A percentile compares a stretch with the other conserved stretches of the same genome.
Conservation (phyloP, 2,797 vertebrate genomes). For the Sciurus vulgaris region DNA sequence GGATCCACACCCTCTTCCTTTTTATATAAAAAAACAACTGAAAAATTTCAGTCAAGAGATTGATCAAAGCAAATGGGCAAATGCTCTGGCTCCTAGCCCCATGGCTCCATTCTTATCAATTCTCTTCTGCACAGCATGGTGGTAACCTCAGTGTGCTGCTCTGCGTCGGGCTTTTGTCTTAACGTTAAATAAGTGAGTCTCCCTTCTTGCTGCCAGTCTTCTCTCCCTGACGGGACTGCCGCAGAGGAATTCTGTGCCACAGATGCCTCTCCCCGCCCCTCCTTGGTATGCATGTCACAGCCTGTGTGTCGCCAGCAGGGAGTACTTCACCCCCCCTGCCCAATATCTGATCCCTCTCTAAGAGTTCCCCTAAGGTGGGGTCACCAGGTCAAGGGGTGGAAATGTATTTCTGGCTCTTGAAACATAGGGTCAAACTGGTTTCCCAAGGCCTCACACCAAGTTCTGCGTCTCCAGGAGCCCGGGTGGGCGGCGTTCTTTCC, state of each 20-base stretch:
- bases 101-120: accelerated
- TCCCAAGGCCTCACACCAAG: slow-evolving; percentile 84
- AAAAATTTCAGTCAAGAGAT: slow-evolving; percentile 19
- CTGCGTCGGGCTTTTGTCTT: background rate
- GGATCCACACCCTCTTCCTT: background rate
- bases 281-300: background rate
- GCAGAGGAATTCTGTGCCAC: background rate
- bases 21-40: slow-evolving; percentile 49
- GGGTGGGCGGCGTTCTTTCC: slow-evolving; percentile 78
- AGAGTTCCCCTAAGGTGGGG: slow-evolving; percentile 61
- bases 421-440: slow-evolving; percentile 77
- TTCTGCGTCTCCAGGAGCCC: slow-evolving; percentile 83
- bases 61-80: background rate
- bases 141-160: background rate
- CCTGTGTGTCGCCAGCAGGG: background rate
- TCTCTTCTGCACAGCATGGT: background rate
- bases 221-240: background rate
- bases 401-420: slow-evolving; percentile 78
- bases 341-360: slow-evolving; percentile 46
- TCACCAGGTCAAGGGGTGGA: slow-evolving; percentile 68
- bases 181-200: too few relatives aligned
- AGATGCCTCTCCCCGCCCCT: background rate
- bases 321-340: slow-evolving; percentile 35
- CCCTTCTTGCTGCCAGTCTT: background rate
- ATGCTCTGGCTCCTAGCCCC: background rate